A percentile compares a stretch with the other conserved stretches of the same genome.
Conservation (phyloP, 2,888 invertebrate species). For the Torymus tubicola region DNA sequence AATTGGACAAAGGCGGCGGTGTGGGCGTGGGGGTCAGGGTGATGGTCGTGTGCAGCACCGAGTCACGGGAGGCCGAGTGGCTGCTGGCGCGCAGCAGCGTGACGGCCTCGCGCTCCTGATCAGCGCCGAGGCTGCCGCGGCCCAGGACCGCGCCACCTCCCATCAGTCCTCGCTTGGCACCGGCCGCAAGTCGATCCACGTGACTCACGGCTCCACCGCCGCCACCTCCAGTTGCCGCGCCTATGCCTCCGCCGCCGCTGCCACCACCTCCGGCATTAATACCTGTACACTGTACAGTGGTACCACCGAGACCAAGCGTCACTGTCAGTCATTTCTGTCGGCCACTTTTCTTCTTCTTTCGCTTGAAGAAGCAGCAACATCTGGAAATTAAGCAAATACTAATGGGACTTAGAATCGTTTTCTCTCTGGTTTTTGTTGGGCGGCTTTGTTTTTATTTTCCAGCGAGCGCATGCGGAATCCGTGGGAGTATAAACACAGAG, state of each 20-base stretch:
- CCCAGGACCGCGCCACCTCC: constrained; percentile 47
- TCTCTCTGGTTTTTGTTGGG: constrained; percentile 59
- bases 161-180: constrained; percentile 55
- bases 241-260: constrained; percentile 54
- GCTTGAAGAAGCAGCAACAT: constrained; percentile 99
- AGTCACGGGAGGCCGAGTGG: constrained; percentile 81
- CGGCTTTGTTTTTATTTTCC: constrained; percentile 10
- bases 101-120: constrained; percentile 79
- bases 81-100: constrained; percentile 81
- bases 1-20: constrained; percentile 72
- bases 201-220: constrained; percentile 35
- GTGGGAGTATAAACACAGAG: neutral
- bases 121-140: constrained; percentile 52
- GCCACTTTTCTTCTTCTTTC: constrained; percentile 98
- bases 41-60: constrained; percentile 78
- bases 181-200: constrained; percentile 45
- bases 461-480: neutral
- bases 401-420: constrained; percentile 75
- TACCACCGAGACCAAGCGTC: constrained; percentile 77
- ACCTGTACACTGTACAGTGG: constrained; percentile 71
- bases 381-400: constrained; percentile 82
- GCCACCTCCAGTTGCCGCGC: constrained; percentile 65
- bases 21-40: constrained; percentile 70
- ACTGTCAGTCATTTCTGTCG: constrained; percentile 92
- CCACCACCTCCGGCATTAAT: constrained; percentile 67